A percentile compares a stretch with the other conserved stretches of the same genome.
phyloP scores from a whole-genome alignment of 30 jellyfish, hydroid and myxozoan species.

The Aurelia sp. region DNA sequence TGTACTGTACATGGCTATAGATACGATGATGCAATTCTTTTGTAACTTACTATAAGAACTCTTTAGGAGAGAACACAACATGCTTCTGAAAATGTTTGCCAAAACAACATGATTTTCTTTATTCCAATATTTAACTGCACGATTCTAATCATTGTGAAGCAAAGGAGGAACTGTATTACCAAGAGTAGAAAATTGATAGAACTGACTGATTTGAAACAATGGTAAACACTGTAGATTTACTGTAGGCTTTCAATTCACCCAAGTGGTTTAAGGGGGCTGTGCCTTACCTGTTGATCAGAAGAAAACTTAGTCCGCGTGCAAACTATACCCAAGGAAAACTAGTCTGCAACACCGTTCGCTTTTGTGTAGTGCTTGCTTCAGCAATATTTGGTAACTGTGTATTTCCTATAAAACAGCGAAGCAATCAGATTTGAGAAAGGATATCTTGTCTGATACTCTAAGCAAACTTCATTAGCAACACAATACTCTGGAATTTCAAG shows the following conservation, averaged over 20 bases:
- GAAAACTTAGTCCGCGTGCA: too few species aligned
- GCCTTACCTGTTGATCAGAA: conserved; percentile 17
- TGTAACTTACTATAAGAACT: not conserved
- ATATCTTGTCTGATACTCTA: too few species aligned
- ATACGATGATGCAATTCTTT: not conserved
- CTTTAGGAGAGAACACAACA: not conserved
- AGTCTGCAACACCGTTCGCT: too few species aligned
- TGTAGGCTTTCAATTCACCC: not conserved
- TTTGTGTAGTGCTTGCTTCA: too few species aligned
- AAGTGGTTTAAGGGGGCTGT: conserved; percentile 2
- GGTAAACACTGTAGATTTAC: conserved; percentile 9
- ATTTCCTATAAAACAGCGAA: too few species aligned
- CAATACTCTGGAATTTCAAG: too few species aligned
- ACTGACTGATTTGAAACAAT: conserved; percentile 16
- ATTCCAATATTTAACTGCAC: too few species aligned
- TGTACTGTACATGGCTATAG: not conserved
- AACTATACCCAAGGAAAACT: too few species aligned
- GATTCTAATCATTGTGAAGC: conserved; percentile 9
- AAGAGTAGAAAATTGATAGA: conserved; percentile 9
- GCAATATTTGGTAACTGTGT: too few species aligned
- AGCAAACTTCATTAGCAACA: too few species aligned
- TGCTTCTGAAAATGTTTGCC: not conserved
- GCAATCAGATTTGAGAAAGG: too few species aligned
- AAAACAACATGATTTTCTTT: not conserved
- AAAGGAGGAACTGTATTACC: not conserved